Conservation (phyloP, 2,888 invertebrate species). For the Chloroclysta siterata region DNA sequence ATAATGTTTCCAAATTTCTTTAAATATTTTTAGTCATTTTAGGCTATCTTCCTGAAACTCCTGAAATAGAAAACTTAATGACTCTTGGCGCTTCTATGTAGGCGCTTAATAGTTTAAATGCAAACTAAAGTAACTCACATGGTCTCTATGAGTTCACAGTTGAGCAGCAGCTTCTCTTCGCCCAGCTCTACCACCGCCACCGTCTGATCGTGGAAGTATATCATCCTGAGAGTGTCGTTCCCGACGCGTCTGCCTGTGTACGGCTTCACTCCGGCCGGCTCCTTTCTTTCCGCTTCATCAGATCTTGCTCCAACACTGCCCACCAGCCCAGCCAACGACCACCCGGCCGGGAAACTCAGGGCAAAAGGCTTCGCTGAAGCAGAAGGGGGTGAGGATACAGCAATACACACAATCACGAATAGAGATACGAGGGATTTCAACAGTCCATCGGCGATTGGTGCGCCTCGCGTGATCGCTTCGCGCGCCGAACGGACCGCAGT, state of each 20-base stretch:
- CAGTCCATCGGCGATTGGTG: slow-evolving; percentile 73
- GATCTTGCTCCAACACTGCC: slow-evolving; percentile 70
- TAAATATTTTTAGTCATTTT: too few relatives aligned
- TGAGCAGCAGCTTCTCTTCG: slow-evolving; percentile 87
- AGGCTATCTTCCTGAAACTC: background rate
- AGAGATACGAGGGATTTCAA: slow-evolving; percentile 74
- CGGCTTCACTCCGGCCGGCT: slow-evolving; percentile 79
- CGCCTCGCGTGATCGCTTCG: slow-evolving; percentile 68
- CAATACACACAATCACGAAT: slow-evolving; percentile 74
- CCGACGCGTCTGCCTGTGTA: slow-evolving; percentile 87
- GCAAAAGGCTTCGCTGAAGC: slow-evolving; percentile 79
- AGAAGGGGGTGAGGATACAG: slow-evolving; percentile 74
- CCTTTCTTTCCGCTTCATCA: slow-evolving; percentile 62
- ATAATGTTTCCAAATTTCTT: too few relatives aligned
- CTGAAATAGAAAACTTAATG: background rate
- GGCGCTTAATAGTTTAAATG: background rate
- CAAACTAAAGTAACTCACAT: slow-evolving; percentile 90
- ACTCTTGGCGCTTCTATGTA: too few relatives aligned
- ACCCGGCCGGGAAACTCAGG: slow-evolving; percentile 77
- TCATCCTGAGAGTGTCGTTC: slow-evolving; percentile 89
- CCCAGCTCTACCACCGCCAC: slow-evolving; percentile 93
- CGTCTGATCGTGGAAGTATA: slow-evolving; percentile 92
- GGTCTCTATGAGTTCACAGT: slow-evolving; percentile 94
- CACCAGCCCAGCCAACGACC: slow-evolving; percentile 77
- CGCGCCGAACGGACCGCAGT: slow-evolving; percentile 75